Evolutionary conservation across 2,113 vertebrate species (phyloP), one percentile per base, ranked within the genome.

Genomic region (Theropithecus gelada): DNA sequence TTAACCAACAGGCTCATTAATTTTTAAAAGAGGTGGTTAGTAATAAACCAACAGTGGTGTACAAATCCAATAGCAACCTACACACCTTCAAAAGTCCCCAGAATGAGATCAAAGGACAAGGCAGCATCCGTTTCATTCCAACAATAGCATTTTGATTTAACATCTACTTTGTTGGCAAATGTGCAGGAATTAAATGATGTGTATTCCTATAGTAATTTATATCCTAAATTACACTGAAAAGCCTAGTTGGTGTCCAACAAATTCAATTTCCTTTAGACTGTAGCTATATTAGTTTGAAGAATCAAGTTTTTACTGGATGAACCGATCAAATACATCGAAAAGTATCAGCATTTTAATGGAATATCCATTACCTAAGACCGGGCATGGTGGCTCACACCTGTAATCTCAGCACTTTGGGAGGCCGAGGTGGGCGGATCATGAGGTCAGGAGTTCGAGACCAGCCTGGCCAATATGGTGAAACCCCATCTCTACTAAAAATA

Each of bases 11-110:
- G 0, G 1, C 38, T 79, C 84, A 85, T 90, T 93, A 72, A 61
- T 85, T 89, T 95, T 94, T 95, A 23, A 92, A 79, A 90, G 93
- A 97, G 81, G 80, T 94, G 85, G 76, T 94, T 93, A 84, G 73
- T 70, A 64, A 90, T 48, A 81, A 55, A 79, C 17, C 92, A 93
- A 59, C 25, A 52, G 59, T 1, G 1, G 22, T 22, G n/a, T 57
- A 10, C 66, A 94, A 86, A 83, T 40, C 76, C 25, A 5, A 3
- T 43, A 40, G 80, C 76, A 68, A 79, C 68, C 64, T 17, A 25
- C 17, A 0, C 22, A 59, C n/a, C 72, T 59, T 80, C 50, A 23
- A 48, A 84, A 30, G 25, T 78, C 38, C 80, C 94, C 68, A n/a
- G 59, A 66, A 90, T 8, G 10, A 94, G 50, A 68, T 68, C 45